Evolutionary conservation across 2,113 vertebrate genomes (phyloP), one percentile per base, ranked within the genome.

Genomic region (Calyptomena viridis): DNA sequence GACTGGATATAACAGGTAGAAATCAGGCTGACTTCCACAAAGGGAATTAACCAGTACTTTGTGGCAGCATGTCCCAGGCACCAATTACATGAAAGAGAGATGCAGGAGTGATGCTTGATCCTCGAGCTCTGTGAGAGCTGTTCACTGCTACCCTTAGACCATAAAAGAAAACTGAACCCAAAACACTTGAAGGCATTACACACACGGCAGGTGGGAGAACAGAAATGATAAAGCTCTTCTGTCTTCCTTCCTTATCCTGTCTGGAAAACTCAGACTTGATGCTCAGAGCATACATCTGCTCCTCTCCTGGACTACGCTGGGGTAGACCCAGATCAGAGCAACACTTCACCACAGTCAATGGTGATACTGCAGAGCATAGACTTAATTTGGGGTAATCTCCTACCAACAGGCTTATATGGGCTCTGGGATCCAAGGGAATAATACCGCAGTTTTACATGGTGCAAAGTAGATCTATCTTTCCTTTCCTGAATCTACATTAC

Each of bases 71-170:
- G 10, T 23, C 23, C 21, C 50, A 59, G 35, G 22, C 31, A 69
- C 24, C n/a, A 53, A 11, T 35, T 35, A 87, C 16, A 35, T 1
- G 23, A 66, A 76, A 66, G n/a, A 56, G 50, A 63, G 28, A 18
- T 14, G 18, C 31, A 73, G 79, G 17, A 76, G 40, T 47, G 49
- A 9, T 44, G 35, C 12, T 56, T 74, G 55, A 62, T 31, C 55
- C 56, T 59, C 55, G 46, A 2, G 14, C 16, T 49, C n/a, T 1
- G 1, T 19, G 19, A 0, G 3, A 69, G 50, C 37, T 66, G 28
- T 35, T 89, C 55, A 13, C 30, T 52, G 69, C 60, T 66, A 22
- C 40, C 18, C 31, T 55, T 40, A 56, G 33, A 55, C 12, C 47
- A 15, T 7, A 52, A 47, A 20, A 64, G 25, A 85, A 68, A 87